Evolutionary conservation across 2,888 invertebrate species (phyloP).

Genomic region (Caenorhabditis panamensis): DNA sequence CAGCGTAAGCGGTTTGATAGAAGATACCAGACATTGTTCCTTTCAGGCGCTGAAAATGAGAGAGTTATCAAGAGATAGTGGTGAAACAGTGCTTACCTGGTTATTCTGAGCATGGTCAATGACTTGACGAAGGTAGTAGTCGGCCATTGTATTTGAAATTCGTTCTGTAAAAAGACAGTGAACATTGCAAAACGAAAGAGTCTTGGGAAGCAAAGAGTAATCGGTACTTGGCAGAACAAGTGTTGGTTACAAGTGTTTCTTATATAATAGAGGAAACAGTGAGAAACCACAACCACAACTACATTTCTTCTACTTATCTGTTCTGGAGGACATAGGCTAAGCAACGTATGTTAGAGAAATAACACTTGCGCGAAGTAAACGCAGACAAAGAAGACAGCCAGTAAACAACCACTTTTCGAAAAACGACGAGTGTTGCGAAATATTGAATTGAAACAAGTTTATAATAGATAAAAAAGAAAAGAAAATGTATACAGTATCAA

Average conservation of each 20-base stretch:
- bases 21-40: slow-evolving; percentile 42
- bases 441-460: neutral
- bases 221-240: no score
- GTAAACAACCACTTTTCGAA: slow-evolving; percentile 42
- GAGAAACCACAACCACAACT: neutral
- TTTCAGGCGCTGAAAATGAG: slow-evolving; percentile 32
- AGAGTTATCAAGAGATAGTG: neutral
- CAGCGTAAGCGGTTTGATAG: slow-evolving; percentile 50
- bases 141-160: slow-evolving; percentile 21
- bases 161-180: neutral
- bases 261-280: neutral
- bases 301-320: neutral
- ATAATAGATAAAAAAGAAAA: neutral
- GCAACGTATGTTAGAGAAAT: slow-evolving; percentile 33
- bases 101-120: slow-evolving; percentile 43
- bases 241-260: neutral
- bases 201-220: neutral
- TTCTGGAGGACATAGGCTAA: neutral
- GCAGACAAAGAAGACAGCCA: slow-evolving; percentile 16
- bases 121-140: slow-evolving; percentile 44
- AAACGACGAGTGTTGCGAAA: slow-evolving; percentile 42
- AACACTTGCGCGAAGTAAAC: slow-evolving; percentile 15
- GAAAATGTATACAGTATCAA: slow-evolving; percentile 4
- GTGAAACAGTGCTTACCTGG: no score
- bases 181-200: neutral